Conservation (phyloP, 1,140 invertebrate species). For the Heliconius himera region DNA sequence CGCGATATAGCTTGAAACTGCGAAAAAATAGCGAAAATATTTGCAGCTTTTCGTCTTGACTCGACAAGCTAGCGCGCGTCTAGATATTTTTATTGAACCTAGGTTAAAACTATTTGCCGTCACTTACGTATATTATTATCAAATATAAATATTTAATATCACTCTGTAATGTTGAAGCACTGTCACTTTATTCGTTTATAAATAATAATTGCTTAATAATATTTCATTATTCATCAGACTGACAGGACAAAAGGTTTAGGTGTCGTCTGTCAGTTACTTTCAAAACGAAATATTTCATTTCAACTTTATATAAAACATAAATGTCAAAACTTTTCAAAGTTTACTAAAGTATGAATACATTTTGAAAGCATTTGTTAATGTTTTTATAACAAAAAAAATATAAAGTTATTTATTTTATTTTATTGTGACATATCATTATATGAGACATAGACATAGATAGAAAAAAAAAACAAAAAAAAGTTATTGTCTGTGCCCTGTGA, state of each 20-base stretch:
- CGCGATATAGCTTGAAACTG: too few relatives aligned
- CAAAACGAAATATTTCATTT: conserved; percentile 14
- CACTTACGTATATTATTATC: not conserved
- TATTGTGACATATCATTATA: too few relatives aligned
- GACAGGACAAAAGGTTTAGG: conserved; percentile 22
- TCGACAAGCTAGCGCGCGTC: not conserved
- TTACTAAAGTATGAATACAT: not conserved
- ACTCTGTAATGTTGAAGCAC: not conserved
- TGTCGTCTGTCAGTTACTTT: conserved; percentile 23
- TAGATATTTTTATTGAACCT: not conserved
- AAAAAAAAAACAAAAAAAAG: too few relatives aligned
- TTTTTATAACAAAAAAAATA: not conserved
- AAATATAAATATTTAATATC: conserved; percentile 1
- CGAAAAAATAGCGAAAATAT: too few relatives aligned
- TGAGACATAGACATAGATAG: too few relatives aligned
- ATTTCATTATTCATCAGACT: not conserved
- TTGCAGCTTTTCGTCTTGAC: too few relatives aligned
- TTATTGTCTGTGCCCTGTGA: too few relatives aligned
- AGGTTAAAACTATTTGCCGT: too few relatives aligned
- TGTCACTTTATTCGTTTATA: not conserved
- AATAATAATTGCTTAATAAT: conserved; percentile 9
- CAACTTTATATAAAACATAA: conserved; percentile 9
- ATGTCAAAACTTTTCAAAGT: conserved; percentile 22
- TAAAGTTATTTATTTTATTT: too few relatives aligned
- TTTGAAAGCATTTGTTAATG: not conserved